phyloP scores from a whole-genome alignment of 2,113 vertebrate genomes.

The Petroica traversi region DNA sequence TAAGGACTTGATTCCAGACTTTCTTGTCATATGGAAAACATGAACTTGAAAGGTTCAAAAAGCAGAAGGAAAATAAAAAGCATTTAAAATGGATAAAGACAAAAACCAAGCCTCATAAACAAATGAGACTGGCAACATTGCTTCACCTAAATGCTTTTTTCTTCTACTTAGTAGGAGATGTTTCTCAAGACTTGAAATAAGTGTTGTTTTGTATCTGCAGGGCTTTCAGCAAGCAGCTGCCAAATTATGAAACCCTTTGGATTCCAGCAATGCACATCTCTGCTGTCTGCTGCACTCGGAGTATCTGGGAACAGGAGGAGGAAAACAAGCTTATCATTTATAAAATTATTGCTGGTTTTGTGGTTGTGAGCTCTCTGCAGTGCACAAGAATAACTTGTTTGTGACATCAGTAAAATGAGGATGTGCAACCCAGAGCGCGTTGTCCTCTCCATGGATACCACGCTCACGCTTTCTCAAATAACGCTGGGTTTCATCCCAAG shows the following conservation, averaged over 20 bases:
- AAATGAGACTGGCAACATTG: constrained; percentile 7
- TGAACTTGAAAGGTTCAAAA: constrained; percentile 6
- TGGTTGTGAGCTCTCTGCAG: constrained; percentile 20
- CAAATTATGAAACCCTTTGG: constrained; percentile 24
- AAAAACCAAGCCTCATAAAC: not conserved
- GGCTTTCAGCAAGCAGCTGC: constrained; percentile 36
- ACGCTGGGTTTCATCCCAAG: not conserved
- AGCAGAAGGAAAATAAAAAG: constrained; percentile 5
- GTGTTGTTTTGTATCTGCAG: constrained; percentile 40
- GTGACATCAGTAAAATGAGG: not conserved
- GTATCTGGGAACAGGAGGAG: constrained; percentile 9
- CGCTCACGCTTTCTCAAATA: not conserved
- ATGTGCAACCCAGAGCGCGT: not conserved
- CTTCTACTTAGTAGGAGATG: constrained; percentile 1
- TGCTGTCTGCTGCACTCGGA: not conserved
- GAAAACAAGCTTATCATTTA: constrained; percentile 55
- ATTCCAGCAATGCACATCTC: constrained; percentile 45
- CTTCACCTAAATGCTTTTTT: constrained; percentile 49
- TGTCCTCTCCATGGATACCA: not conserved
- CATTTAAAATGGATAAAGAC: not conserved
- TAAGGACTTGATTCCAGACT: not conserved
- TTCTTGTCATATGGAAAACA: not conserved
- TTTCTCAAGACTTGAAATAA: constrained; percentile 57
- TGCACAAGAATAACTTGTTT: constrained; percentile 27
- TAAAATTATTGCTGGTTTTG: constrained; percentile 55